Conservation (phyloP, 2,113 vertebrate species). For the Anthoscopus minutus region DNA sequence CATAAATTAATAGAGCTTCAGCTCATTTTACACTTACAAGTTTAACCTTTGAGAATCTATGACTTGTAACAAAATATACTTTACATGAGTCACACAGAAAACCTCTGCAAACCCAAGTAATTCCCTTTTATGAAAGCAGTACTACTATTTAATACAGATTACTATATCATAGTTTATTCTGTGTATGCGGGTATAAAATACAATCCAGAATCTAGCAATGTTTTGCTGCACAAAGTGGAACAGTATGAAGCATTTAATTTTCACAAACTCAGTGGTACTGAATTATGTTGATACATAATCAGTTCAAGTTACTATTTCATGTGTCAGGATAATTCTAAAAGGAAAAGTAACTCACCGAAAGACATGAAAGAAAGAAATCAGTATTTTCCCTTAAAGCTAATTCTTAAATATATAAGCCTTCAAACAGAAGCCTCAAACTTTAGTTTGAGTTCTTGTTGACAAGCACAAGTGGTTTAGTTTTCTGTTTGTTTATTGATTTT, state of each 20-base stretch:
- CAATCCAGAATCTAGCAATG: neutral
- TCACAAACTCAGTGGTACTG: neutral
- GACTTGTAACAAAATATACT: neutral
- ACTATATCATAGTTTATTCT: neutral
- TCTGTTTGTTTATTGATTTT: neutral
- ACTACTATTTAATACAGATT: neutral
- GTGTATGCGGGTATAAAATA: neutral
- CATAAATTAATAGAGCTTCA: conserved; percentile 9
- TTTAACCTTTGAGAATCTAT: conserved; percentile 3
- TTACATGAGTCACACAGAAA: neutral
- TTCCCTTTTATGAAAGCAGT: neutral
- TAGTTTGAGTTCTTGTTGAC: neutral
- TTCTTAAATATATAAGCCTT: neutral
- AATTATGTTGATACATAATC: no score
- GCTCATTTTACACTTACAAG: conserved; percentile 19
- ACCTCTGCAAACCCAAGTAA: neutral
- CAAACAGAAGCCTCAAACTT: neutral
- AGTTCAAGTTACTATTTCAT: neutral
- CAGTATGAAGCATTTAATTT: conserved; percentile 19
- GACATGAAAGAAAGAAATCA: neutral
- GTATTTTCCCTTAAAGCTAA: neutral
- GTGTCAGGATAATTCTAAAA: neutral
- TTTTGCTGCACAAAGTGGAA: neutral
- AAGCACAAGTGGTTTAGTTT: neutral
- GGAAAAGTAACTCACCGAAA: neutral